phyloP scores from a whole-genome alignment of 2,113 vertebrate species.

The Corythoichthys haematopterus region DNA sequence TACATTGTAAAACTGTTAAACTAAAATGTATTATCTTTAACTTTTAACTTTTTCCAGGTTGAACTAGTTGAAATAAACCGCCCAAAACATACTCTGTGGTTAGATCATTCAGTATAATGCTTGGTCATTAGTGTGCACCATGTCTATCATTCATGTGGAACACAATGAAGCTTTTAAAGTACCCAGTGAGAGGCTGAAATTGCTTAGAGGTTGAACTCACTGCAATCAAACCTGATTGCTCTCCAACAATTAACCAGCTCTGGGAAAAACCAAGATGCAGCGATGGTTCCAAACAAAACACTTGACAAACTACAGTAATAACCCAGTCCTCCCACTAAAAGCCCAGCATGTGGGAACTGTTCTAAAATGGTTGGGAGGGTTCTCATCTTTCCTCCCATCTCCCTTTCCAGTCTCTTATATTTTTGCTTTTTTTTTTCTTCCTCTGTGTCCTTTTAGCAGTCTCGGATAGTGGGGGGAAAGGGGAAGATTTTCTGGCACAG shows the following conservation, averaged over 20 bases:
- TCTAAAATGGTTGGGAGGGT: conserved; percentile 29
- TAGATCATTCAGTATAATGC: conserved; percentile 19
- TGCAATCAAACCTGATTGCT: conserved; percentile 19
- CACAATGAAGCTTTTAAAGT: conserved; percentile 4
- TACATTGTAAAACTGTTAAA: conserved; percentile 1
- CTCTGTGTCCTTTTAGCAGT: conserved; percentile 37
- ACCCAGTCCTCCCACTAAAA: conserved; percentile 35
- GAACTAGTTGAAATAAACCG: not conserved
- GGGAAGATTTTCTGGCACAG: conserved; percentile 39
- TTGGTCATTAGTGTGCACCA: conserved; percentile 6
- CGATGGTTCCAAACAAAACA: conserved; percentile 54
- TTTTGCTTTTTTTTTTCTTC: conserved; percentile 17
- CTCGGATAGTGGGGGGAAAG: conserved; percentile 37
- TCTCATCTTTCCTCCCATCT: conserved; percentile 39
- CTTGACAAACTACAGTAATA: conserved; percentile 32
- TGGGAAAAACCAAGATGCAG: conserved; percentile 33
- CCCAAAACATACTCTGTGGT: not conserved
- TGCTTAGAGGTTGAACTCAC: conserved; percentile 13
- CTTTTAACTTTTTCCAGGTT: not conserved
- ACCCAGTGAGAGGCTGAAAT: conserved; percentile 26
- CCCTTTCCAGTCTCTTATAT: conserved; percentile 12
- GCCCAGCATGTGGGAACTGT: conserved; percentile 39
- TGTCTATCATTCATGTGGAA: conserved; percentile 21
- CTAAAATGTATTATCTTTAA: not conserved
- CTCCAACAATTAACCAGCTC: conserved; percentile 31